Conservation (phyloP, 1,140 invertebrate genomes). For the Hylaeus volcanicus region DNA sequence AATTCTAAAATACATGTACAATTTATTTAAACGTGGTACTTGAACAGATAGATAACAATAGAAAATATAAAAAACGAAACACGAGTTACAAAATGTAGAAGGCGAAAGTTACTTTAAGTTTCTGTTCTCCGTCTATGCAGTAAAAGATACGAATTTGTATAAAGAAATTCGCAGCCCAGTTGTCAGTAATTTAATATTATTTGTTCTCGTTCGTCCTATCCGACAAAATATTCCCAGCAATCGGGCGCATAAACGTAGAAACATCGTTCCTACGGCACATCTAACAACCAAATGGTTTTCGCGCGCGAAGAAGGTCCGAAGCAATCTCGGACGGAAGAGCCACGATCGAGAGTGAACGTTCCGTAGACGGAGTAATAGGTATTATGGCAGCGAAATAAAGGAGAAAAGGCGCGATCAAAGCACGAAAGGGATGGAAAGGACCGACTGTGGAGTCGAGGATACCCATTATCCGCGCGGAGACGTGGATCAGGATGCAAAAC, state of each 20-base stretch:
- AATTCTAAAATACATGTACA: too few species aligned
- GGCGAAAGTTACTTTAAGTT: too few species aligned
- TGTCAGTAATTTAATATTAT: too few species aligned
- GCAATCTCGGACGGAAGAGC: background rate
- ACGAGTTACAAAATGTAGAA: too few species aligned
- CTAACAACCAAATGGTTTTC: conserved; percentile 8
- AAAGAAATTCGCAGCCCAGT: too few species aligned
- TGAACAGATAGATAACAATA: too few species aligned
- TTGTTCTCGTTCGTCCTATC: too few species aligned
- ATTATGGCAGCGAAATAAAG: conserved; percentile 20
- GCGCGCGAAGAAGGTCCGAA: background rate
- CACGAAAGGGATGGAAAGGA: conserved; percentile 1
- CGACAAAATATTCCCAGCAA: background rate
- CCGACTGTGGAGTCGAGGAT: conserved; percentile 11
- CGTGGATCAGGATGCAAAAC: conserved; percentile 53
- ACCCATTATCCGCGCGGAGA: conserved; percentile 34
- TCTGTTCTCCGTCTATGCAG: too few species aligned
- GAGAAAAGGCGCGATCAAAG: conserved; percentile 15
- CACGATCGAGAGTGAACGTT: background rate
- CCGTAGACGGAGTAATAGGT: conserved; percentile 30
- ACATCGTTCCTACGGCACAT: background rate
- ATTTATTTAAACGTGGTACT: too few species aligned
- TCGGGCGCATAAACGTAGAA: background rate
- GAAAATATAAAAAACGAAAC: too few species aligned
- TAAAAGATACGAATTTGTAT: too few species aligned